Conservation (phyloP, 2,797 vertebrate species). For the Semaprochilodus insignis region DNA sequence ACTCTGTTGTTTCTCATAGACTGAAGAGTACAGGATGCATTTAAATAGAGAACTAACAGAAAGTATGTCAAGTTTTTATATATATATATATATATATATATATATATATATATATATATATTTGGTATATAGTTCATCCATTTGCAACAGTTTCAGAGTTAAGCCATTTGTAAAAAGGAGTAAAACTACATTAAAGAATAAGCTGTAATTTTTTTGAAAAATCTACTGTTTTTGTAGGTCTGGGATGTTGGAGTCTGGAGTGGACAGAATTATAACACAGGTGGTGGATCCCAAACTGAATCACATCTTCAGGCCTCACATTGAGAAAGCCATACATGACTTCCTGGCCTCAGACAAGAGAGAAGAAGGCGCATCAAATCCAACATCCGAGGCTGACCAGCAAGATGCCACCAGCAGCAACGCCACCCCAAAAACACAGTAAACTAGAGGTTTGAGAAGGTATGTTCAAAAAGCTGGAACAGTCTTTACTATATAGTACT, state of each 20-base stretch:
- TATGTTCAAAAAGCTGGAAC: too few species aligned
- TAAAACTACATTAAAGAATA: background rate
- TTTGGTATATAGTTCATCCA: background rate
- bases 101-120: background rate
- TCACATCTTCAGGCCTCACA: constrained; percentile 97
- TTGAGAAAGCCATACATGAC: constrained; percentile 96
- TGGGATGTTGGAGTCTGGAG: constrained; percentile 97
- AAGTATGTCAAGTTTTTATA: too few species aligned
- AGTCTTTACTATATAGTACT: too few species aligned
- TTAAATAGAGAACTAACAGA: too few species aligned
- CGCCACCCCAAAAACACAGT: constrained; percentile 86
- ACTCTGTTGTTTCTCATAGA: background rate
- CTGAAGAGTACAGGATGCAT: background rate
- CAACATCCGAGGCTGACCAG: constrained; percentile 81
- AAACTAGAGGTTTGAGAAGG: constrained; percentile 69
- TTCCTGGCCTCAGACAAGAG: constrained; percentile 90
- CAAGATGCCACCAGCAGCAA: constrained; percentile 79
- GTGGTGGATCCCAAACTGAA: constrained; percentile 98
- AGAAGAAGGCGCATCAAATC: constrained; percentile 80
- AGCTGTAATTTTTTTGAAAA: too few species aligned
- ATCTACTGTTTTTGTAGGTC: constrained; percentile 80
- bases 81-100: too few species aligned
- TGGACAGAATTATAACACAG: constrained; percentile 98
- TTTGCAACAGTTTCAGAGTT: too few species aligned
- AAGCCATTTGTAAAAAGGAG: background rate